Evolutionary conservation across 1,140 invertebrate genomes (phyloP), one percentile per base, ranked within the genome.

Genomic region (Leptopilina boulardi): DNA sequence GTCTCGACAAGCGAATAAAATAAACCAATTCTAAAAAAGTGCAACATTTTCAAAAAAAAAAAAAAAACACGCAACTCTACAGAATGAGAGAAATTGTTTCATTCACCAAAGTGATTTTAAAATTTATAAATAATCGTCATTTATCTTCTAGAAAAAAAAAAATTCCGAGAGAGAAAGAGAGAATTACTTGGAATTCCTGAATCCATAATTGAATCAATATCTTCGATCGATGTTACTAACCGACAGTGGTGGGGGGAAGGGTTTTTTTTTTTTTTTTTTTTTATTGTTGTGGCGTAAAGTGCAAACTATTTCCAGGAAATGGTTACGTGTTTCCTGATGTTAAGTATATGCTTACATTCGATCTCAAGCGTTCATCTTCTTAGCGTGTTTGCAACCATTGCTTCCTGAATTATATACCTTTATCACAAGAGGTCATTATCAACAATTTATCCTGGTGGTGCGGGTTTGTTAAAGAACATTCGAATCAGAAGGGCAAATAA

Each of bases 321-420:
- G 23, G 59, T 66, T 66, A 66, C 59, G 13, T 66, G 59, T 66
- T 66, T 66, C 59, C 59, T 66, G 11, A 66, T 30, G 59, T 66
- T 66, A 66, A 66, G 59, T 66, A 66, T 30, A 66, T 66, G 59
- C 59, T 66, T 66, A 66, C 23, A 66, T 66, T 66, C 59, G 59
- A 66, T 66, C 23, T 26, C 21, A 66, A 13, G 23, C 59, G 59
- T 66, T 66, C 59, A 66, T 66, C 59, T 66, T 30, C 26, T 30
- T 66, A 66, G 59, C 59, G 59, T 66, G 59, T 30, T 11, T 34
- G 13, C 15, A 66, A 15, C n/a, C 23, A n/a, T 30, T 66, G 23
- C 23, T 66, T 30, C 59, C 59, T 66, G 59, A 66, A 66, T 66
- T 66, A 66, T 66, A 66, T 66, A 66, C 59, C 59, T 59, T 15